phyloP scores from a whole-genome alignment of 2,797 vertebrate species.

The Luscinia megarhynchos region DNA sequence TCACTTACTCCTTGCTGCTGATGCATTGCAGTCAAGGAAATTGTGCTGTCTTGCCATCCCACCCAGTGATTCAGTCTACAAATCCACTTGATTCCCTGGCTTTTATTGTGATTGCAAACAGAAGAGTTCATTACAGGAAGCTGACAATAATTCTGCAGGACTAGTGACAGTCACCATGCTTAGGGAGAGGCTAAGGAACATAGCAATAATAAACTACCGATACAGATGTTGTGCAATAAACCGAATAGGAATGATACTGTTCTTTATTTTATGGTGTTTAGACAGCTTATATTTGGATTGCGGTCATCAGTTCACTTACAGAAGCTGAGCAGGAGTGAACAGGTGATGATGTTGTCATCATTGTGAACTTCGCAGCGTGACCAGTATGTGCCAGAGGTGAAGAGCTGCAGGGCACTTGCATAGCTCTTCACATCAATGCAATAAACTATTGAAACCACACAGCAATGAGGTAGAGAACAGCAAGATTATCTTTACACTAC shows the following conservation, averaged over 20 bases:
- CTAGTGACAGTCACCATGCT: not conserved
- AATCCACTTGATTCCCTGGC: not conserved
- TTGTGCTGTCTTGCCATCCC: not conserved
- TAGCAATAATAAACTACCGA: not conserved
- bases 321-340: not conserved
- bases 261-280: not conserved
- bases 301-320: conserved; percentile 28
- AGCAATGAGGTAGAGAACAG: not conserved
- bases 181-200: not conserved
- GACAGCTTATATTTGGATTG: not conserved
- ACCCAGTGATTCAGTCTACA: not conserved
- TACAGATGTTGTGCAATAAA: not conserved
- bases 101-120: not conserved
- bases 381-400: not conserved
- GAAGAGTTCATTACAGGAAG: not conserved
- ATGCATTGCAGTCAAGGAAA: not conserved
- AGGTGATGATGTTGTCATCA: not conserved
- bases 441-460: not conserved
- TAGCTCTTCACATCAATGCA: not conserved
- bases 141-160: not conserved
- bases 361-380: not conserved
- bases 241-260: not conserved
- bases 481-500: not conserved
- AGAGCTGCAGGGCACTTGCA: not conserved
- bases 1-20: not conserved